Base-by-base conservation (phyloP, 2,113 vertebrate genomes). In the Zingel zingel region DNA sequence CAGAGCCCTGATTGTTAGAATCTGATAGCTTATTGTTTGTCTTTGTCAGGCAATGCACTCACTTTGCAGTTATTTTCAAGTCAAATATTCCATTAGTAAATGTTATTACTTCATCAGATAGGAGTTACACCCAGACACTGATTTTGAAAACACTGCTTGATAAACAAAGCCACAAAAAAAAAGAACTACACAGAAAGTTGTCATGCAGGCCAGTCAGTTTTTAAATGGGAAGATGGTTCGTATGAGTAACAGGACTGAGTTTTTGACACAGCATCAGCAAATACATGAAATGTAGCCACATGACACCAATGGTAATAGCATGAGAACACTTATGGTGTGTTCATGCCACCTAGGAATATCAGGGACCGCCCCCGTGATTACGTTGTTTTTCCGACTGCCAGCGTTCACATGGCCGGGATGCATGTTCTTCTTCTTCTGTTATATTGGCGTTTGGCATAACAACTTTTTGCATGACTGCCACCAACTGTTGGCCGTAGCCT, bases 1-100 rank as follows among this genome's bases (percentile, higher is more conserved):
- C 21, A 58, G 39, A 54, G 51, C 6, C 3, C 58, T 47, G 74
- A 66, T 47, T 54, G 74, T 61, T 77, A 43, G 30, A 67, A 63
- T 63, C 51, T 59, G 65, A 64, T 11, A 9, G 21, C 8, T 65
- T 57, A 50, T 25, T 19, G 36, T 10, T 68, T 6, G 4, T 45
- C 39, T 56, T n/a, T 45, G 47, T 63, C n/a, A 71, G 47, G 47
- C 51, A 19, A 14, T 25, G 50, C 25, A 7, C 23, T 56, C 47
- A 50, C 6, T 51, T 58, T 51, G 27, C 36, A 27, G 63, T 53
- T 18, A 58, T 51, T 43, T 50, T 73, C 30, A 66, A 13, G 43
- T 65, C 54, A 30, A 18, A 53, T 33, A 75, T 68, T 68, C 62
- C 70, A 67, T 53, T 21, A 16, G n/a, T 14, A 19, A 53, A 53